phyloP scores from a whole-genome alignment of 92 coral and sea anemone genomes.

The Epizoanthus illoricatus region DNA sequence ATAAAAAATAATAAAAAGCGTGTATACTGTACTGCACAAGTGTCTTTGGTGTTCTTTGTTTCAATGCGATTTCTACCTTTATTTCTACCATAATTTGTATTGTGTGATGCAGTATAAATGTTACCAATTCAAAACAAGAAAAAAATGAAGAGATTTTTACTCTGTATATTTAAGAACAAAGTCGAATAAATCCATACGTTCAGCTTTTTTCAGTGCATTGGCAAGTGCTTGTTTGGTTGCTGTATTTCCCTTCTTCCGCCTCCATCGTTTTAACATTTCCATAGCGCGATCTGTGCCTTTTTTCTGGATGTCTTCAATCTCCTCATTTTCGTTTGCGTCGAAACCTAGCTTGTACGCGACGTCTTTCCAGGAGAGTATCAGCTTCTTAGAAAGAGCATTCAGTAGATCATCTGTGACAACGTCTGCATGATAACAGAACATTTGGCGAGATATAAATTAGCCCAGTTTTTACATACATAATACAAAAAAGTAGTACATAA shows the following conservation, averaged over 20 bases:
- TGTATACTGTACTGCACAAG: no score
- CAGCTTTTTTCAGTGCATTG: background rate
- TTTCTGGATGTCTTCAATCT: background rate
- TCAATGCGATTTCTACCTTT: no score
- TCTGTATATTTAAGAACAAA: no score
- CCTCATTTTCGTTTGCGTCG: background rate
- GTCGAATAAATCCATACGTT: background rate
- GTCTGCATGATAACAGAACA: background rate
- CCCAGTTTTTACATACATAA: no score
- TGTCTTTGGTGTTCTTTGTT: no score
- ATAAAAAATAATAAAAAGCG: no score
- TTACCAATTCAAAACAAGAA: no score
- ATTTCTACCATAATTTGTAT: no score
- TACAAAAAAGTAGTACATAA: no score
- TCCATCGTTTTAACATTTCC: background rate
- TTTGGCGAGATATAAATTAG: background rate
- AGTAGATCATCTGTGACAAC: background rate
- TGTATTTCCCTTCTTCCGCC: background rate
- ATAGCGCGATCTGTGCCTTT: background rate
- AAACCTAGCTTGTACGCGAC: background rate
- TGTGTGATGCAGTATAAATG: no score
- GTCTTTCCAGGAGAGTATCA: background rate
- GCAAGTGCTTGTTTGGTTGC: slow-evolving; percentile 5
- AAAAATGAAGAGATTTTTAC: no score
- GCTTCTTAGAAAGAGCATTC: background rate